A percentile compares a stretch with the other conserved stretches of the same genome.
phyloP scores from a whole-genome alignment of 1,140 invertebrate species.

The Drosophila navojoa region DNA sequence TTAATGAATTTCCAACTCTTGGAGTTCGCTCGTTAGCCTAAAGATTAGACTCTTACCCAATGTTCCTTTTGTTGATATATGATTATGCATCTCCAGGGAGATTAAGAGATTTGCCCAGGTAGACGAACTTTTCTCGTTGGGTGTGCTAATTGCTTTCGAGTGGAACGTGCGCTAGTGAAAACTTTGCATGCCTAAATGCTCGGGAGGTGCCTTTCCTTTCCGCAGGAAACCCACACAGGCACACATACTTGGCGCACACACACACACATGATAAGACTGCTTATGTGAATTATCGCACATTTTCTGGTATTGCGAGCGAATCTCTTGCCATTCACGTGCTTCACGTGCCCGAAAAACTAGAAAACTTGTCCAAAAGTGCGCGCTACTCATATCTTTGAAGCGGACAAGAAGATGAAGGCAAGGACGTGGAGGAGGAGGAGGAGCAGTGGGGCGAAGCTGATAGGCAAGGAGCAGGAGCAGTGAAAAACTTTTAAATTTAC shows the following conservation, averaged over 20 bases:
- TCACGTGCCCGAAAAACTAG: constrained; percentile 63
- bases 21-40: too few species aligned
- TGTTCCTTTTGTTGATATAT: too few species aligned
- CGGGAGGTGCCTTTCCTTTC: constrained; percentile 63
- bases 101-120: background rate
- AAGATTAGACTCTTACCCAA: too few species aligned
- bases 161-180: constrained; percentile 69
- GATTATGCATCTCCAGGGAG: background rate
- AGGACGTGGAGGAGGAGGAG: background rate
- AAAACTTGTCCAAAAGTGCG: constrained; percentile 78
- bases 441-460: background rate
- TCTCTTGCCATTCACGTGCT: constrained; percentile 40
- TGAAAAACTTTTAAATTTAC: constrained; percentile 81
- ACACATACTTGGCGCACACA: background rate
- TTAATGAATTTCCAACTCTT: too few species aligned
- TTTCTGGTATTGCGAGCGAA: constrained; percentile 57
- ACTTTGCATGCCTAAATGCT: constrained; percentile 75
- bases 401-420: constrained; percentile 1
- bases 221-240: constrained; percentile 54
- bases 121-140: constrained; percentile 54
- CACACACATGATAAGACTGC: constrained; percentile 71
- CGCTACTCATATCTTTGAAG: constrained; percentile 69
- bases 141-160: constrained; percentile 67
- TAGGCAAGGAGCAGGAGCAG: constrained; percentile 11
- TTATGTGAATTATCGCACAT: constrained; percentile 82